Evolutionary conservation across 2,888 invertebrate genomes (phyloP), one percentile per base, ranked within the genome.

Genomic region (Acrocyrtus sp.): DNA sequence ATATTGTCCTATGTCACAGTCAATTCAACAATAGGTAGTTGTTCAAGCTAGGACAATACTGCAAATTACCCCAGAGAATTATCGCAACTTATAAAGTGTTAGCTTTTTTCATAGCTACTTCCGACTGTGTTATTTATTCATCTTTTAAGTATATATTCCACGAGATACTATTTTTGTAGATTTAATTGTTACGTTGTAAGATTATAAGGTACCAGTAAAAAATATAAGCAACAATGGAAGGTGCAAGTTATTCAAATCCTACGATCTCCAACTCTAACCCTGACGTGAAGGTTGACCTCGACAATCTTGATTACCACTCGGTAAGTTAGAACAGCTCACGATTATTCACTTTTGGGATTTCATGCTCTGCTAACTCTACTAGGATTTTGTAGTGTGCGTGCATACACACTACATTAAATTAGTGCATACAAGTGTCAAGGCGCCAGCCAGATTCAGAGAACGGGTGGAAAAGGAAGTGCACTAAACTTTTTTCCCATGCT

Each of bases 251-350:
- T 26, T 17, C 41, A n/a, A 26, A 48, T 26, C 8, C 1, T 50
- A 27, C 15, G 34, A 65, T 65, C 65, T 54, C 54, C 34, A 47
- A 65, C 65, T 54, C 54, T 24, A 47, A 65, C 65, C 65, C 65
- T 65, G 65, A 45, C n/a, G 29, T 53, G 17, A 65, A 65, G 45
- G 65, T 65, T 29, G 47, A 65, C 56, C 65, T 65, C 29, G 47
- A 45, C 34, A 29, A 54, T 27, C n/a, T 29, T 29, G 22, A 65
- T 3, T 61, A 48, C 34, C 53, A 53, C 17, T 12, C 26, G 65
- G 65, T 65, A 65, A 65, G 65, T 29, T 1, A 48, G n/a, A n/a
- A n/a, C n/a, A n/a, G n/a, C n/a, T n/a, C n/a, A n/a, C n/a, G n/a
- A n/a, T n/a, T n/a, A n/a, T n/a, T n/a, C n/a, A n/a, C n/a, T n/a